Percentiles rank a stretch among this genome's conserved stretches.
phyloP scores from a whole-genome alignment of 2,888 invertebrate genomes.

The Drosophila cracens region DNA sequence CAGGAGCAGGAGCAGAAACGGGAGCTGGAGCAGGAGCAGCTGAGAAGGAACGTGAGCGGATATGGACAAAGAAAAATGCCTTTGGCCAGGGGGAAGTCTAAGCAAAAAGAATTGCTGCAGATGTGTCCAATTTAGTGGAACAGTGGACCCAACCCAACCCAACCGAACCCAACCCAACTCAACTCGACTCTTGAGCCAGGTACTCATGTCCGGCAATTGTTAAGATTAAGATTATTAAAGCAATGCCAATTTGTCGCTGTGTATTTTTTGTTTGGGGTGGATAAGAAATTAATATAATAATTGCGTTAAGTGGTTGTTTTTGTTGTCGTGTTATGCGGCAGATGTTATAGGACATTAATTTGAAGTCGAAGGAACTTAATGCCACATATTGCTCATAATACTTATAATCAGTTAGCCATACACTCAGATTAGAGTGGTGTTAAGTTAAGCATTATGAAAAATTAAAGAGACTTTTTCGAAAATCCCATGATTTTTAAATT shows the following conservation, averaged over 20 bases:
- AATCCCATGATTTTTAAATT: not conserved
- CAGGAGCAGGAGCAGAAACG: not conserved
- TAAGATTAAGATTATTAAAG: conserved; percentile 51
- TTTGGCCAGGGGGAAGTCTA: conserved; percentile 9
- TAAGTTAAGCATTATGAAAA: not conserved
- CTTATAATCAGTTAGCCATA: conserved; percentile 3
- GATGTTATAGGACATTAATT: conserved; percentile 17
- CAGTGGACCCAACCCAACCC: conserved; percentile 36
- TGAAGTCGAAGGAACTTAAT: conserved; percentile 1
- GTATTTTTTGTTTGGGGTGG: conserved; percentile 24
- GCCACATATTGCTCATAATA: conserved; percentile 6
- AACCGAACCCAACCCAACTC: not conserved
- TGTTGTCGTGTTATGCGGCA: conserved; percentile 27
- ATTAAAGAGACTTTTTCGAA: too few species aligned
- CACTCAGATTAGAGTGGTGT: not conserved
- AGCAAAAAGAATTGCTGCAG: conserved; percentile 64
- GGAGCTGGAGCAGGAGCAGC: conserved; percentile 20
- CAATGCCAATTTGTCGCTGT: conserved; percentile 28
- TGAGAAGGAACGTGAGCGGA: conserved; percentile 20
- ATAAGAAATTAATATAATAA: conserved; percentile 72
- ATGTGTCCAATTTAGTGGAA: conserved; percentile 78
- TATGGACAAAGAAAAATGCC: conserved; percentile 50
- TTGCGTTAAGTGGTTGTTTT: conserved; percentile 67
- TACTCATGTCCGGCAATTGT: conserved; percentile 58
- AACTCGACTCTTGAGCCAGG: conserved; percentile 33